A percentile compares a stretch with the other conserved stretches of the same genome.
These are phyloP conservation scores for Strigamia maritima DNA, from an alignment of 2,888 invertebrate genomes.

Conservation along the genomic window DNA sequence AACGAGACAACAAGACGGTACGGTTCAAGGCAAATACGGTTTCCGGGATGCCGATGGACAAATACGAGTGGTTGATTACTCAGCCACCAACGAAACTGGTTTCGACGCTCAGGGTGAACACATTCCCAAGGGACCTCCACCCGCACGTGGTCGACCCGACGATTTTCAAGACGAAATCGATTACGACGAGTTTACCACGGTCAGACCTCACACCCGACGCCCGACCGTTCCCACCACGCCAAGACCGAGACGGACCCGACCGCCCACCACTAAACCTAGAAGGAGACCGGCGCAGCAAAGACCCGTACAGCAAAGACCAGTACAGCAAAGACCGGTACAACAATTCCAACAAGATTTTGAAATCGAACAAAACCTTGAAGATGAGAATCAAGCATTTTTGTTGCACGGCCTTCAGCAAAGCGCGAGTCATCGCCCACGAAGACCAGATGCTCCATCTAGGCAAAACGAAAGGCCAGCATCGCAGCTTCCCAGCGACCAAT, in stretches of 20 bases:
- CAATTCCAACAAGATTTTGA: not conserved
- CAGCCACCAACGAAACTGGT: conserved; percentile 41
- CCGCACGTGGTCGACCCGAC: conserved; percentile 25
- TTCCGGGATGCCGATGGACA: conserved; percentile 41
- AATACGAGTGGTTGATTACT: conserved; percentile 42
- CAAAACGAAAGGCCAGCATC: not conserved
- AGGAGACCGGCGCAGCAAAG: not conserved
- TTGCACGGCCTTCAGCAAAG: conserved; percentile 2
- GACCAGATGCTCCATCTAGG: not conserved
- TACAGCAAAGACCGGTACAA: not conserved
- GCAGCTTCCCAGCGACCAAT: not conserved
- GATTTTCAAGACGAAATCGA: conserved; percentile 35
- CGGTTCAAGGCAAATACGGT: conserved; percentile 43
- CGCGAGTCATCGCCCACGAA: not conserved
- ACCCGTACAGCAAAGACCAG: conserved; percentile 12
- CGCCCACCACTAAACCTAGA: conserved; percentile 12
- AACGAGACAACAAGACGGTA: conserved; percentile 38
- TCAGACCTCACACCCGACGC: not conserved
- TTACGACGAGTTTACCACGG: conserved; percentile 14
- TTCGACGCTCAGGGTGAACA: conserved; percentile 40
- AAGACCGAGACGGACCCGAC: not conserved
- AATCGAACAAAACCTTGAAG: conserved; percentile 30
- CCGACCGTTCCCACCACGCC: not conserved
- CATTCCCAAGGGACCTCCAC: conserved; percentile 40
- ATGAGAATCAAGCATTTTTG: not conserved